Evolutionary conservation across 2,113 vertebrate genomes (phyloP).

Genomic region (Ctenomys sociabilis): DNA sequence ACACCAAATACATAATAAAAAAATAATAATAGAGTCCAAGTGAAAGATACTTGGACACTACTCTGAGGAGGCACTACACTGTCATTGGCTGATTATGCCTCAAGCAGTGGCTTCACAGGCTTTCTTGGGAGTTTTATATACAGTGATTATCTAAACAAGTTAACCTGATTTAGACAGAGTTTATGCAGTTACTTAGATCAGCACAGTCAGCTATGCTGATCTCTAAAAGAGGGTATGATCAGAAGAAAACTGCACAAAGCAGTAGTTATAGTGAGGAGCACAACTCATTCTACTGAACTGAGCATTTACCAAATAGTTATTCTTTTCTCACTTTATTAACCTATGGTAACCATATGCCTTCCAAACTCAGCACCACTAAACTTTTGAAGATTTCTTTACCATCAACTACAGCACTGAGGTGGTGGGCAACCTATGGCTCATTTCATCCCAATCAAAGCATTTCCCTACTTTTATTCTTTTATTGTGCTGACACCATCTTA

Average conservation of each 20-base stretch:
- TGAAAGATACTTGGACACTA: background rate
- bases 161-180: background rate
- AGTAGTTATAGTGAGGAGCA: background rate
- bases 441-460: constrained; percentile 56
- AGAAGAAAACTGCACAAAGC: background rate
- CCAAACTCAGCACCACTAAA: background rate
- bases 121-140: background rate
- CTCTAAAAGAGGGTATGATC: background rate
- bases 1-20: too few relatives aligned
- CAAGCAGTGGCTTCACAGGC: rapidly evolving
- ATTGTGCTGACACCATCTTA: constrained; percentile 74
- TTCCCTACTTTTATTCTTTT: constrained; percentile 77
- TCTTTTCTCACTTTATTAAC: background rate
- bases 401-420: background rate
- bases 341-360: background rate
- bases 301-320: background rate
- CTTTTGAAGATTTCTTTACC: background rate
- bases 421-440: constrained; percentile 1
- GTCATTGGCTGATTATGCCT: too few relatives aligned
- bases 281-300: background rate
- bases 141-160: background rate
- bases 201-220: background rate
- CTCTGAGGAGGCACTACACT: background rate
- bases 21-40: background rate
- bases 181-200: background rate